Evolutionary conservation across 2,113 vertebrate species (phyloP).

Genomic region (Columbina picui): DNA sequence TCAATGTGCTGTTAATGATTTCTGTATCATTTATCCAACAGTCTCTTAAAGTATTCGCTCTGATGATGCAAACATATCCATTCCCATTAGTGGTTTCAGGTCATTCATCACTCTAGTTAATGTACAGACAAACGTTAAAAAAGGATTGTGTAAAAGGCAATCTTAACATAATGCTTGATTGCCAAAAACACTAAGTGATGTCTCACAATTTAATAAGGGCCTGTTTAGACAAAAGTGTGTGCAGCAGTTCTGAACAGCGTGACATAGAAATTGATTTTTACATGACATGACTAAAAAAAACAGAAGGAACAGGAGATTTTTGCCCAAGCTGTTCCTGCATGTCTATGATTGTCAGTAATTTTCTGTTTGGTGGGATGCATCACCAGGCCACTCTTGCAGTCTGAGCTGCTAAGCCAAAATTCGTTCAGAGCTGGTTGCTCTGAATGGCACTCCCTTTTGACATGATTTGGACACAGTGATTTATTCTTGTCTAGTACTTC

Average conservation of each 20-base stretch:
- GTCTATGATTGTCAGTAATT: not conserved
- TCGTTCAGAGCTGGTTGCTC: not conserved
- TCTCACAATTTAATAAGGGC: not conserved
- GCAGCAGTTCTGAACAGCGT: not conserved
- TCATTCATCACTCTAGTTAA: not conserved
- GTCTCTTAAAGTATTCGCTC: not conserved
- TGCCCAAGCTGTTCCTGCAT: not conserved
- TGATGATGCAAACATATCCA: not conserved
- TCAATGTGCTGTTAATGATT: not conserved
- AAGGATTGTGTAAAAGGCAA: not conserved
- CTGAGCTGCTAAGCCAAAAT: not conserved
- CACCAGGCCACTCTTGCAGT: not conserved
- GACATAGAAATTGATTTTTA: not conserved
- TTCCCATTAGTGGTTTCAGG: not conserved
- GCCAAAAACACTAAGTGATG: not conserved
- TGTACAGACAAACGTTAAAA: not conserved
- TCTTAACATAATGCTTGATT: not conserved
- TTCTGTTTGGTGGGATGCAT: not conserved
- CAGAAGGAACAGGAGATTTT: not conserved
- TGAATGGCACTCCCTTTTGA: not conserved
- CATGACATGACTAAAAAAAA: not conserved
- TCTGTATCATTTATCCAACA: not conserved
- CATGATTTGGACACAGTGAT: not conserved
- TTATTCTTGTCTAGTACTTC: not conserved
- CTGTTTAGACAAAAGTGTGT: not conserved